Conservation (phyloP, 2,113 vertebrate genomes). For the Gallinago media region DNA sequence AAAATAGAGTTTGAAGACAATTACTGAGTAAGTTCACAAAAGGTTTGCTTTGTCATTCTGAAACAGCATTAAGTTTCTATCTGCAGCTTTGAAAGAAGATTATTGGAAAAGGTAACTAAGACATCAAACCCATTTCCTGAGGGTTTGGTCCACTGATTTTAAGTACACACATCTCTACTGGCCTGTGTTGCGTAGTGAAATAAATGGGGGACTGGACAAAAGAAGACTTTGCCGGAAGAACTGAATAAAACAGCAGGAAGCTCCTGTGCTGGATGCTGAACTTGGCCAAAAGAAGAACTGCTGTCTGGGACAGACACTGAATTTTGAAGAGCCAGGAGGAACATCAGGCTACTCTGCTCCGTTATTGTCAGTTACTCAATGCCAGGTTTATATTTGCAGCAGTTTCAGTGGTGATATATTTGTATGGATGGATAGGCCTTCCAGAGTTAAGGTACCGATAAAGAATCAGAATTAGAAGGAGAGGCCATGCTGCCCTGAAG, state of each 20-base stretch:
- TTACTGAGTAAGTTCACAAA: not conserved
- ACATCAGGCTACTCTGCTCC: not conserved
- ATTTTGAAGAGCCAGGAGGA: not conserved
- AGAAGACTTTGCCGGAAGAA: not conserved
- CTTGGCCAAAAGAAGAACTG: rapidly evolving
- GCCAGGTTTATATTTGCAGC: not conserved
- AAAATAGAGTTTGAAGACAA: not conserved
- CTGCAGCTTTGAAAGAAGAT: not conserved
- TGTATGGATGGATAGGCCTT: not conserved
- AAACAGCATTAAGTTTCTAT: not conserved
- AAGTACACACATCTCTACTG: not conserved
- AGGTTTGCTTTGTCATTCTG: not conserved
- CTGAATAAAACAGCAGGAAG: not conserved
- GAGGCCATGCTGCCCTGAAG: not conserved
- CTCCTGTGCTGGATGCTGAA: not conserved
- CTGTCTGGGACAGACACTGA: not conserved
- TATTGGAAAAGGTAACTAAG: not conserved
- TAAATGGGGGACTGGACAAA: not conserved
- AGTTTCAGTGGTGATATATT: not conserved
- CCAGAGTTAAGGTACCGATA: not conserved
- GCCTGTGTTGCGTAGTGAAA: rapidly evolving
- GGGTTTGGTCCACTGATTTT: not conserved
- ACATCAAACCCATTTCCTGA: not conserved
- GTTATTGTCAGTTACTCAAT: not conserved
- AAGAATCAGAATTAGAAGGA: not conserved